Percentiles rank a stretch among this genome's conserved stretches.
phyloP scores from a whole-genome alignment of 2,888 invertebrate genomes.

The Eilema caniola region DNA sequence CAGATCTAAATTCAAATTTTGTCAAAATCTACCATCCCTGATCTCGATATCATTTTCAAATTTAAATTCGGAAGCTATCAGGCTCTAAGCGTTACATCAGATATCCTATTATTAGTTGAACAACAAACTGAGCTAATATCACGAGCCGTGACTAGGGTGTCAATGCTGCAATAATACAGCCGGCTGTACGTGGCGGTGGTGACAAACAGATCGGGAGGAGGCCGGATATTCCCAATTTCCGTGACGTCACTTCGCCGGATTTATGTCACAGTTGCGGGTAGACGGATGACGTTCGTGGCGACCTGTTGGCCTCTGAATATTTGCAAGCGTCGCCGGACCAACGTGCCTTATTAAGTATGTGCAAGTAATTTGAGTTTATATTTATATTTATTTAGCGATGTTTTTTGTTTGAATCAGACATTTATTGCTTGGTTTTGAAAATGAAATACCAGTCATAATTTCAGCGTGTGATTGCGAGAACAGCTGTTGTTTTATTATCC shows the following conservation, averaged over 20 bases:
- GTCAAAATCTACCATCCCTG: background rate
- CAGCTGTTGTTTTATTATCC: too few relatives aligned
- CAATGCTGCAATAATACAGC: slow-evolving; percentile 59
- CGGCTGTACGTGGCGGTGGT: slow-evolving; percentile 58
- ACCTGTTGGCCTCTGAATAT: slow-evolving; percentile 57
- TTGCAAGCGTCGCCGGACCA: slow-evolving; percentile 36
- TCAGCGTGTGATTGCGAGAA: background rate
- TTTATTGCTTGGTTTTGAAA: slow-evolving; percentile 6
- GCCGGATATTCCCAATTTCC: slow-evolving; percentile 79
- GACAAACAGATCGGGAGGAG: slow-evolving; percentile 65
- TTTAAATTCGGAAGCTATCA: slow-evolving; percentile 13
- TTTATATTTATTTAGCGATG: too few relatives aligned
- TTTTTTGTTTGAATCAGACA: background rate
- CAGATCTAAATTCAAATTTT: background rate
- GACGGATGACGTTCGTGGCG: slow-evolving; percentile 47
- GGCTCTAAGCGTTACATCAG: slow-evolving; percentile 21
- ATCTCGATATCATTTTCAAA: slow-evolving; percentile 13
- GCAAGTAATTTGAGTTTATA: slow-evolving; percentile 6
- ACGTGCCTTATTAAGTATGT: slow-evolving; percentile 22
- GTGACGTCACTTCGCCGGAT: slow-evolving; percentile 60
- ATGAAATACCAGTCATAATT: background rate
- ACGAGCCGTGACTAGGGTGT: slow-evolving; percentile 57
- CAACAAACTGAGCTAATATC: slow-evolving; percentile 56
- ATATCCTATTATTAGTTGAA: slow-evolving; percentile 43
- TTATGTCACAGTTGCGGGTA: slow-evolving; percentile 60